Evolutionary conservation across 2,113 vertebrate genomes (phyloP), one percentile per base, ranked within the genome.

Genomic region (Cheirogaleus medius): DNA sequence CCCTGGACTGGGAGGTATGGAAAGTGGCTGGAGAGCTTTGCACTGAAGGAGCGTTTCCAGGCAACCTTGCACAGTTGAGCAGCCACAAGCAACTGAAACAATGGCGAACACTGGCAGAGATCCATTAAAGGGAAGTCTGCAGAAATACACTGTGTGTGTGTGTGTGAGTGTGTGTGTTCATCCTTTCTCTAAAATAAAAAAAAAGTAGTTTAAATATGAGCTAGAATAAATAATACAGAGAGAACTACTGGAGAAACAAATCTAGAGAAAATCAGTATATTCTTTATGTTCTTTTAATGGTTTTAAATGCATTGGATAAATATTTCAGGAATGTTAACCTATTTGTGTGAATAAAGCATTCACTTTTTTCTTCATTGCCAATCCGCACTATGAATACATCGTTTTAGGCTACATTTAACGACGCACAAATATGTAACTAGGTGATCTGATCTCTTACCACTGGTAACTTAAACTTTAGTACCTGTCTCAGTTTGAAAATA

Each of bases 61-160:
- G 98, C 98, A 99, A 99, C 98, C 97, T 98, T 81, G 92, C 98
- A 98, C 98, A 98, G 98, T 63, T 96, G 98, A 99, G 95, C 98
- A 97, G 98, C 97, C 98, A 98, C 97, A 94, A 96, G 98, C 97
- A 76, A 95, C 68, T 27, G 93, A 96, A 98, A 98, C 98, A 99
- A 98, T 98, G 98, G 96, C 80, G 76, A 78, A 97, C 54, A 63
- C 88, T 98, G 98, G 98, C 98, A 96, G 76, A 76, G 92, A 96
- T 98, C 98, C 98, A 98, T 98, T 97, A 97, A 97, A 97, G 90
- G 32, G 81, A 91, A 98, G 96, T 95, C 95, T 96, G 97, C 93
- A 96, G 96, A 95, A 98, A 94, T 47, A 96, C 60, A 97, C 42
- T 68, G 58, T 44, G 93, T 20, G 76, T 78, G 82, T 84, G 89